Percentiles rank a stretch among this genome's conserved stretches.
Conservation (phyloP, 2,113 vertebrate species). For the Apeltes quadracus region DNA sequence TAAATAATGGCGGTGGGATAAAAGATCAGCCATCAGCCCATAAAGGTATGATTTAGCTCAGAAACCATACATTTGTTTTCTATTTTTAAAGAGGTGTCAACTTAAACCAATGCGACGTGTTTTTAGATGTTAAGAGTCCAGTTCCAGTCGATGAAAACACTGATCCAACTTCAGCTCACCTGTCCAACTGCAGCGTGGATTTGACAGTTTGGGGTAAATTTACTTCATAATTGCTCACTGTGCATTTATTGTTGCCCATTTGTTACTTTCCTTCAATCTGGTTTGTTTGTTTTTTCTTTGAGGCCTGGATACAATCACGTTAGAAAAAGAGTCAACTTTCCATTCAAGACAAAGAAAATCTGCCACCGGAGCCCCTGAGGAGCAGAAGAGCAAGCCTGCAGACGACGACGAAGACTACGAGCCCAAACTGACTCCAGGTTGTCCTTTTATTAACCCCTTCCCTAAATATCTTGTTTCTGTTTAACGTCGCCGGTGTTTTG, state of each 20-base stretch:
- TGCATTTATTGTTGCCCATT: background rate
- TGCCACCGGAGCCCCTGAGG: conserved; percentile 35
- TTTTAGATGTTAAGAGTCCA: conserved; percentile 42
- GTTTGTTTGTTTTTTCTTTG: conserved; percentile 6
- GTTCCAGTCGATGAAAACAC: conserved; percentile 56
- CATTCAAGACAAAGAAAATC: conserved; percentile 56
- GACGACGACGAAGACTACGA: conserved; percentile 73
- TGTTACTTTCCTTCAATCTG: background rate
- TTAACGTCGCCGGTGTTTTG: background rate
- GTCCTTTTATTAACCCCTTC: no score
- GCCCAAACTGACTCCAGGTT: conserved; percentile 74
- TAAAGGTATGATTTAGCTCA: conserved; percentile 44
- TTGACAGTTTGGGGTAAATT: conserved; percentile 78
- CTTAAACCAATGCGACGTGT: background rate
- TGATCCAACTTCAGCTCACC: conserved; percentile 32
- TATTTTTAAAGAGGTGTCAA: background rate
- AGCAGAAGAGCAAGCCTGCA: conserved; percentile 37
- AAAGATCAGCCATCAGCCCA: conserved; percentile 4
- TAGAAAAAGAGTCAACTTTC: conserved; percentile 45
- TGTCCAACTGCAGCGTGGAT: conserved; percentile 87
- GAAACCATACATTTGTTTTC: background rate
- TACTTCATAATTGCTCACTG: background rate
- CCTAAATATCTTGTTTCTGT: background rate
- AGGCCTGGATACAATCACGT: conserved; percentile 81
- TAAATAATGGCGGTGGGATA: conserved; percentile 32